Base-by-base conservation (phyloP, 1,140 invertebrate species). In the Hetaerina americana region DNA sequence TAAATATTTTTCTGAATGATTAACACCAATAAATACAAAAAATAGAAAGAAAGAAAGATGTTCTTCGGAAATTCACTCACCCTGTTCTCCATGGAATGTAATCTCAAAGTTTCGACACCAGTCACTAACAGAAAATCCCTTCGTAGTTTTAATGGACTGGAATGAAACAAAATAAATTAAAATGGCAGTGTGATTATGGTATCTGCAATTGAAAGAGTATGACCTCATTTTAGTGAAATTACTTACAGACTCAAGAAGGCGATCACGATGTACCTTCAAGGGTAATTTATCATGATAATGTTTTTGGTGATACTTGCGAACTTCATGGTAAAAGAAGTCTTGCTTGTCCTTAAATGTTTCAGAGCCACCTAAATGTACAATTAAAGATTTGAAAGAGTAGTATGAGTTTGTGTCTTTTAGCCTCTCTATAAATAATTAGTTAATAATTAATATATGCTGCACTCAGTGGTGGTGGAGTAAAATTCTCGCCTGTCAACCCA, bases 291-390 rank as follows among this genome's bases (percentile, higher is more conserved):
- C 92, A 79, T 95, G 92, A 77, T 92, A 89, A 78, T 92, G 89
- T 74, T 90, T 92, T 75, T 90, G 88, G 82, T 92, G 92, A 78
- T 89, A 89, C 76, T 93, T 93, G 76, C 94, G 84, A 66, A 97
- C 88, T 84, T 96, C 93, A 79, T 94, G 93, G 81, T 96, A 95
- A 82, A 97, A 96, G 82, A 95, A 96, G 77, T 94, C 92, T 82
- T 95, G 92, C 79, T 97, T 97, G 79, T 96, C 94, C 82, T 94
- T 93, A 78, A 97, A 97, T 27, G 94, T 94, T 83, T 97, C 94
- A 26, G 93, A 95, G 5, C 95, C 95, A 68, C 94, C 85, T 86
- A 70, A 26, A 77, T 75, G 66, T 69, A 69, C 69, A 26, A 69
- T n/a, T n/a, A n/a, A n/a, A n/a, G n/a, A n/a, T n/a, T n/a, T n/a